Conservation (phyloP, 2,888 invertebrate species). For the Morpho helenor region DNA sequence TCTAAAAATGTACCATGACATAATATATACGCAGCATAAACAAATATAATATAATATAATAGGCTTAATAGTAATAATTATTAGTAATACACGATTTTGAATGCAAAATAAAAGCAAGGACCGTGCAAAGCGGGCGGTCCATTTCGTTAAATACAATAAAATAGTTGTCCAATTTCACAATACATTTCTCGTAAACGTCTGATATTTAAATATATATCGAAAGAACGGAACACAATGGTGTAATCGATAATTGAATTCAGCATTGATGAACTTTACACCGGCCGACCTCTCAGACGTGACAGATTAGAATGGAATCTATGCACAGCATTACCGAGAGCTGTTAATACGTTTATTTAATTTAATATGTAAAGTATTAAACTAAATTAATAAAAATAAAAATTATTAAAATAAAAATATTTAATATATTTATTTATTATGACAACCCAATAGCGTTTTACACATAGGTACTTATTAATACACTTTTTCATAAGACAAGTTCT, state of each 20-base stretch:
- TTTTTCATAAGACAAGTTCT: no score
- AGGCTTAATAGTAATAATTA: conserved; percentile 4
- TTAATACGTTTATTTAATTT: conserved; percentile 26
- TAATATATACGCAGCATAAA: background rate
- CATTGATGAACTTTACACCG: conserved; percentile 79
- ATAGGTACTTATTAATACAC: no score
- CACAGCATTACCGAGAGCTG: conserved; percentile 48
- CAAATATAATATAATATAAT: background rate
- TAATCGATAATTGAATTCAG: conserved; percentile 79
- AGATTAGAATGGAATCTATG: conserved; percentile 74
- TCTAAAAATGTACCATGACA: background rate
- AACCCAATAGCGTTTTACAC: no score
- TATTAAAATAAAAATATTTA: no score
- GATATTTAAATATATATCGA: conserved; percentile 79
- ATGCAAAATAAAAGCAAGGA: conserved; percentile 24
- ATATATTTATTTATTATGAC: no score
- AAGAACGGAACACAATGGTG: conserved; percentile 76
- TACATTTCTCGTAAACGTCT: conserved; percentile 72
- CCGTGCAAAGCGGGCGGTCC: conserved; percentile 56
- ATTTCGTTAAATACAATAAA: conserved; percentile 60
- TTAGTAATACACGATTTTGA: conserved; percentile 11
- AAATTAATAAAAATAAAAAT: no score
- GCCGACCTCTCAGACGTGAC: conserved; percentile 76
- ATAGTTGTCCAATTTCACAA: conserved; percentile 72
- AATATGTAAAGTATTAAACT: no score